These are phyloP conservation scores for Atherinosoma microstoma DNA, from an alignment of 2,797 vertebrate genomes.

Conservation along the genomic window DNA sequence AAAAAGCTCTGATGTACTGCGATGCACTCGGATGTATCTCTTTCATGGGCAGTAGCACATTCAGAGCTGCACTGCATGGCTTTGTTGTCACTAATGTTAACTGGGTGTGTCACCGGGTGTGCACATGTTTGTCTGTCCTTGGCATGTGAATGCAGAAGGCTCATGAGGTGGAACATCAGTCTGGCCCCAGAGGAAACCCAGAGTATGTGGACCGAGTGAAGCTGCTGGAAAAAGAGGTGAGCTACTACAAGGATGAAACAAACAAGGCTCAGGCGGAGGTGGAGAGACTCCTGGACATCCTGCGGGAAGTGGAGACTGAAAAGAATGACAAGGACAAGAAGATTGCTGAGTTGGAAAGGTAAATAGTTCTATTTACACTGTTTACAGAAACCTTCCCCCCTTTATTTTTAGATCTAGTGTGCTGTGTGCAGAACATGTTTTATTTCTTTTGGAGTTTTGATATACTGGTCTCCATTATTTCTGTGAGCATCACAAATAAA, in stretches of 20 bases:
- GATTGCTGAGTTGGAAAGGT: conserved; percentile 98
- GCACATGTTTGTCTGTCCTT: conserved; percentile 32
- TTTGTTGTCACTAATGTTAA: conserved; percentile 19
- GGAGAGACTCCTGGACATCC: conserved; percentile 95
- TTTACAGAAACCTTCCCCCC: neutral
- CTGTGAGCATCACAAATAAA: too few relatives aligned
- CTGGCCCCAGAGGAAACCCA: conserved; percentile 87
- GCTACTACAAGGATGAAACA: conserved; percentile 94
- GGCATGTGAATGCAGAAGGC: conserved; percentile 84
- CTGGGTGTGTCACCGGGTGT: conserved; percentile 26
- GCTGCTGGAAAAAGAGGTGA: conserved; percentile 94
- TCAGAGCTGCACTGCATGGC: conserved; percentile 23
- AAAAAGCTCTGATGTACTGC: conserved; percentile 40
- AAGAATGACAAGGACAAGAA: conserved; percentile 99
- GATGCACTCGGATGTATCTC: conserved; percentile 40
- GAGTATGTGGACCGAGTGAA: conserved; percentile 93
- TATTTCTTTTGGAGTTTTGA: neutral
- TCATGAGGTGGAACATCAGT: conserved; percentile 94
- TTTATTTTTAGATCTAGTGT: neutral
- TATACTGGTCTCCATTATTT: neutral
- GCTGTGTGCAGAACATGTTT: neutral
- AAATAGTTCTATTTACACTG: conserved; percentile 18
- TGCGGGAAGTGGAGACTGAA: conserved; percentile 96
- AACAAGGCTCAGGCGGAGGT: conserved; percentile 94
- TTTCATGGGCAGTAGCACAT: conserved; percentile 38